Evolutionary conservation across 2,797 vertebrate genomes (phyloP), one percentile per base, ranked within the genome.

Genomic region (Paramormyrops hopkinsi): DNA sequence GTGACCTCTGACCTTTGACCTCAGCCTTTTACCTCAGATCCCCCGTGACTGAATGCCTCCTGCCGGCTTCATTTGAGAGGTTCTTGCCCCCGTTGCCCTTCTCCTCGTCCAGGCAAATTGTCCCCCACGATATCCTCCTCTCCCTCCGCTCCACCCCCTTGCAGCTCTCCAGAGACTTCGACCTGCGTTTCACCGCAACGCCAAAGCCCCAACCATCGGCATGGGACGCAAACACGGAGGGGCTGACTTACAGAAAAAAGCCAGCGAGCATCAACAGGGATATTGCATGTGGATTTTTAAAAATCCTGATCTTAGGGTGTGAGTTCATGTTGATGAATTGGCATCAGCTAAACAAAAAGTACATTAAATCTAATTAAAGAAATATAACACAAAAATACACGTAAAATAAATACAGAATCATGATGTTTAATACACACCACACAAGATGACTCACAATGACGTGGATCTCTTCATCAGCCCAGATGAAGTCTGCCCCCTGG

Each of bases 121-220:
- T 92, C 79, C 92, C 91, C 79, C 48, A 89, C 37, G 73, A 89
- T 88, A 91, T 91, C 88, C 91, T 89, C 54, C 84, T 91, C 29
- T 90, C 87, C 86, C 91, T 91, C 90, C 56, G 89, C 89, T 89
- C 89, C 59, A 84, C 82, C 59, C 89, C 86, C 51, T 90, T 88
- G 88, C 88, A 90, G 86, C 86, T 90, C 88, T 91, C 88, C 90
- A 91, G 88, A 62, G 90, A 91, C 88, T 90, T 92, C 91, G 89
- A 90, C 65, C 89, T 46, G 44, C 22, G 37, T 88, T 92, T 85
- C 53, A 88, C 22, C 69, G 46, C 17, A 37, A 51, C 8, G 59
- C 53, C 17, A 88, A 54, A 76, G 48, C 48, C n/a, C 44, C 22
- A 33, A 50, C 65, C 48, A 1, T 22, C 14, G 8, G 33, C 62